Base-by-base conservation (phyloP, 2,888 invertebrate species). In the Nowickia ferox region DNA sequence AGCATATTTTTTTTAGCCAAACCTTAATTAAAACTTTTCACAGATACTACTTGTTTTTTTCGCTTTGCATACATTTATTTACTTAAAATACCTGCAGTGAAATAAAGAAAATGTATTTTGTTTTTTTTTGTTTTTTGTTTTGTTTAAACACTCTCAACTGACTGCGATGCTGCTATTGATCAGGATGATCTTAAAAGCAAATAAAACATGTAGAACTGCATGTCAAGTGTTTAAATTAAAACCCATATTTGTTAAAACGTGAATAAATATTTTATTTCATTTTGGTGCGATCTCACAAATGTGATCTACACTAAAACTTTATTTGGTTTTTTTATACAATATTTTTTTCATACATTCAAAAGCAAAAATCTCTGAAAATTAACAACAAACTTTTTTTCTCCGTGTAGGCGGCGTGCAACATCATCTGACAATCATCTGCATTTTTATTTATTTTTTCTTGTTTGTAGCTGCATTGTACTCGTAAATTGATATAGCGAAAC, bases 161-260 rank as follows among this genome's bases (percentile, higher is more conserved):
- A 1, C 6, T 6, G 6, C 6, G 30, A 30, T 30, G 22, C 22
- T 22, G 1, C 22, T 22, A 22, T 22, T 22, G 22, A 22, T 22
- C 1, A 22, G 1, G 22, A 22, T 22, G 30, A 5, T 30, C 1
- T 6, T 30, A 30, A 30, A 6, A 30, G 30, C 30, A 30, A 30
- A 6, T 30, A 30, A 30, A 82, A 78, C 78, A 74, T 85, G 85
- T 85, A 65, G 82, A 85, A 69, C 78, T 63, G 78, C 82, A 82
- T 78, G 85, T 82, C 85, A 85, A 85, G 44, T 76, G 85, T 19
- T 74, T 75, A 75, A 81, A 74, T 75, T 57, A 75, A 61, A 68
- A 30, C 40, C 10, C 66, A 75, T 79, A 82, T 85, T 82, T 82
- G 82, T 82, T 65, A 78, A 82, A 82, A 78, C 84, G 81, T 84